Base-by-base conservation (phyloP, 2,113 vertebrate species). In the Phylloscopus trochilus region DNA sequence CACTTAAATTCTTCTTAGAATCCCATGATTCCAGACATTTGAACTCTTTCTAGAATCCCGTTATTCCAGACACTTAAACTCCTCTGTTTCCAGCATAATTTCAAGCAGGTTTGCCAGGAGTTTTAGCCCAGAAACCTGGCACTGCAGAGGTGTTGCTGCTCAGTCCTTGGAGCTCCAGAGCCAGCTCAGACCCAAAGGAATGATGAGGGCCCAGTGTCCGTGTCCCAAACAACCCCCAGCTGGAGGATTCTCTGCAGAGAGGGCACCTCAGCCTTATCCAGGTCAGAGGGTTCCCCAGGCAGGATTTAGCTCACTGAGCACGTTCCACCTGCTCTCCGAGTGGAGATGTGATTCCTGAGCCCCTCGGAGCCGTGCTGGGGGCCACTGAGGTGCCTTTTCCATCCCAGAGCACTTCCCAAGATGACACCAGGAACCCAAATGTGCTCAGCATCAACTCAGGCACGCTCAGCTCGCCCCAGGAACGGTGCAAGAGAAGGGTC, bases 401-500 rank as follows among this genome's bases (percentile, higher is more conserved):
- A 58, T 70, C 64, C 47, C 44, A 46, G 58, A 85, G 74, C 35
- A 10, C 28, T 82, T 73, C 51, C 67, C 23, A 66, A 52, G 67
- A 18, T 7, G 35, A 64, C 1, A 1, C 14, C 21, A 2, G 73
- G 35, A 85, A 28, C 9, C 2, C 49, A 74, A 75, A 16, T 18
- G 2, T 24, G 35, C n/a, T 46, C 68, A 11, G 35, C 39, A 52
- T 49, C 33, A 3, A 9, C 53, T 16, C 4, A 2, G 27, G 14
- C 72, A 23, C 1, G 1, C 74, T 86, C 59, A 8, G 31, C 47
- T 59, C n/a, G 51, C 28, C 67, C 43, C 14, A 5, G 43, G 46
- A 76, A 49, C 0, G 0, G 7, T 5, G 18, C 2, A 19, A 81
- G 31, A 47, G 28, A 62, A n/a, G 55, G 35, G 3, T 37, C 58